phyloP scores from a whole-genome alignment of 2,797 vertebrate species.

The Leptodactylus fallax region DNA sequence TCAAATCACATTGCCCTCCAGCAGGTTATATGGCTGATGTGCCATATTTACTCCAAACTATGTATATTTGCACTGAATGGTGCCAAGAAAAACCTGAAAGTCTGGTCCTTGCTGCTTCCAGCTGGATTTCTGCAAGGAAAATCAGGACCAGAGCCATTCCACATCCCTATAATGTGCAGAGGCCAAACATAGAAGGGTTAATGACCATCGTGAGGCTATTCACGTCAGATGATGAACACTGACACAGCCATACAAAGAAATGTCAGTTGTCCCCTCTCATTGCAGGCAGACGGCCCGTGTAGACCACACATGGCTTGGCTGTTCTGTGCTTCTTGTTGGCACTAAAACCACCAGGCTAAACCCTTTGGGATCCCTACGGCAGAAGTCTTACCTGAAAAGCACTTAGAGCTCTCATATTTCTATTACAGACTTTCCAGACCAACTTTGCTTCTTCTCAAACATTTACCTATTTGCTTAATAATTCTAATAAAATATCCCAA shows the following conservation, averaged over 20 bases:
- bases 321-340: conserved; percentile 14
- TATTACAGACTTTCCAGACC: neutral
- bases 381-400: neutral
- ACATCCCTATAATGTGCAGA: neutral
- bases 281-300: neutral
- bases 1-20: too few species aligned
- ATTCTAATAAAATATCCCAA: neutral
- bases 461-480: neutral
- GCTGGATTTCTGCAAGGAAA: too few species aligned
- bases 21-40: too few species aligned
- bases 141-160: neutral
- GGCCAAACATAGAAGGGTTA: neutral
- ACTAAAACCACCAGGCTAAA: neutral
- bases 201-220: neutral
- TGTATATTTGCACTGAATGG: too few species aligned
- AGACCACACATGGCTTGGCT: conserved; percentile 27
- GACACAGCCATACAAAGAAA: neutral
- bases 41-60: too few species aligned
- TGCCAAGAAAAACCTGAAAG: too few species aligned
- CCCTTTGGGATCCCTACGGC: neutral
- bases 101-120: too few species aligned
- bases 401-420: conserved; percentile 1
- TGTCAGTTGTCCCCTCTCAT: conserved; percentile 3
- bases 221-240: neutral
- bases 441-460: neutral